Conservation (phyloP, 2,888 invertebrate genomes). For the Tortricodes alternella region DNA sequence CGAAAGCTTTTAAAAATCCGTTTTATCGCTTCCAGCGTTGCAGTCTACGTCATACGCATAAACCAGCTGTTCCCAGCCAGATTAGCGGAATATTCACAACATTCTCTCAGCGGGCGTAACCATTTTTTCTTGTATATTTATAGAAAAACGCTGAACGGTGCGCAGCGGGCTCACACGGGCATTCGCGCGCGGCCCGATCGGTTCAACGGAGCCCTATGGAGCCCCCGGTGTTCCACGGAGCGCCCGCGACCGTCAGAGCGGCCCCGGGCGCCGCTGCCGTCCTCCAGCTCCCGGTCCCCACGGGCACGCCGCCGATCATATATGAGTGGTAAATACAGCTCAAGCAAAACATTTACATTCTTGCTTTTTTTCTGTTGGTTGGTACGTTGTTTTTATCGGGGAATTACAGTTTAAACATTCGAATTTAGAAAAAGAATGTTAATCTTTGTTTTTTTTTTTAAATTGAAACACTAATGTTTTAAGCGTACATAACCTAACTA, state of each 20-base stretch:
- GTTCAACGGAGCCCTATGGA: conserved; percentile 71
- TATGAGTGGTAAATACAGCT: conserved; percentile 61
- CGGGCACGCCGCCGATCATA: conserved; percentile 68
- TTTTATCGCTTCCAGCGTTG: neutral
- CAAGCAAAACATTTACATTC: conserved; percentile 14
- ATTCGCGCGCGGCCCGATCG: conserved; percentile 73
- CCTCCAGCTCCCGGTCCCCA: conserved; percentile 56
- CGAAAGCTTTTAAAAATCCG: neutral
- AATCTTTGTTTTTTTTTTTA: no score
- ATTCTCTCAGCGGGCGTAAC: conserved; percentile 66
- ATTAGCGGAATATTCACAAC: conserved; percentile 72
- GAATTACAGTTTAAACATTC: no score
- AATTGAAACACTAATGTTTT: no score
- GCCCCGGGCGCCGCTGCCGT: conserved; percentile 61
- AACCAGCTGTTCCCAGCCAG: conserved; percentile 27
- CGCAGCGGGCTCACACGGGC: conserved; percentile 66
- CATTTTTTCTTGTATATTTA: conserved; percentile 79
- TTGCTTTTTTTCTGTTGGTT: neutral
- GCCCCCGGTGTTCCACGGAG: conserved; percentile 67
- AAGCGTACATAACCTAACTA: no score
- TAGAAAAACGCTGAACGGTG: conserved; percentile 76
- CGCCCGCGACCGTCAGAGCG: conserved; percentile 58
- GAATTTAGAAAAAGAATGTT: no score
- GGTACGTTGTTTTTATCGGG: no score
- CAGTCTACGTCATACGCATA: neutral